Evolutionary conservation across 2,113 vertebrate genomes (phyloP).

Genomic region (Rhegmatorhina hoffmannsi): DNA sequence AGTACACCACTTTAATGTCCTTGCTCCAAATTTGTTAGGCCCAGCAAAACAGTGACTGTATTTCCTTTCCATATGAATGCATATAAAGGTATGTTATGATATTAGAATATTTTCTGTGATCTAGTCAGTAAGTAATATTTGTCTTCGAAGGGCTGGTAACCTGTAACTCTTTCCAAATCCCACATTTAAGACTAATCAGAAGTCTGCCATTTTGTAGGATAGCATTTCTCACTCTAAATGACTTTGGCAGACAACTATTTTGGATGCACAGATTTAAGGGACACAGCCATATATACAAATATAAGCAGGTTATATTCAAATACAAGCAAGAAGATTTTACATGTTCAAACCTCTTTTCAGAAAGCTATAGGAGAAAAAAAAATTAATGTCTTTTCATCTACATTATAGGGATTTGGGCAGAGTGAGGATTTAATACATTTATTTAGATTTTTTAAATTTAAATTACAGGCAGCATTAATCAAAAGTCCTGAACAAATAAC

Average conservation of each 20-base stretch:
- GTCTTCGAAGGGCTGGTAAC: not conserved
- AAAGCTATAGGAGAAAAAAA: not conserved
- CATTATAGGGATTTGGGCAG: not conserved
- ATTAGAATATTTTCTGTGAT: not conserved
- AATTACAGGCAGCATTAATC: not conserved
- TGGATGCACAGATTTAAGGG: not conserved
- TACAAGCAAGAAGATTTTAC: not conserved
- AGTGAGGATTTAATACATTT: not conserved
- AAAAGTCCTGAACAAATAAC: not conserved
- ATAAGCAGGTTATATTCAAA: not conserved
- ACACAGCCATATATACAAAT: not conserved
- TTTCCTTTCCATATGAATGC: not conserved
- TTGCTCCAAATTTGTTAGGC: not conserved
- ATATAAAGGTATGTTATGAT: not conserved
- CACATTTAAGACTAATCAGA: slow-evolving; percentile 46
- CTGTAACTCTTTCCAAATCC: not conserved
- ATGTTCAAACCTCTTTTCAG: not conserved
- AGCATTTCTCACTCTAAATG: not conserved
- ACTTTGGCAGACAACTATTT: not conserved
- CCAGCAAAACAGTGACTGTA: not conserved
- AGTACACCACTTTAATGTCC: not conserved
- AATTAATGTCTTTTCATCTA: not conserved
- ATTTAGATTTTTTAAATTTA: not conserved
- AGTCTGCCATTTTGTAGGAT: not conserved
- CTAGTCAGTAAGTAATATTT: not conserved